These are phyloP conservation scores for Drosophila aff. DNA, from an alignment of 1,140 invertebrate genomes.

Conservation along the genomic window DNA sequence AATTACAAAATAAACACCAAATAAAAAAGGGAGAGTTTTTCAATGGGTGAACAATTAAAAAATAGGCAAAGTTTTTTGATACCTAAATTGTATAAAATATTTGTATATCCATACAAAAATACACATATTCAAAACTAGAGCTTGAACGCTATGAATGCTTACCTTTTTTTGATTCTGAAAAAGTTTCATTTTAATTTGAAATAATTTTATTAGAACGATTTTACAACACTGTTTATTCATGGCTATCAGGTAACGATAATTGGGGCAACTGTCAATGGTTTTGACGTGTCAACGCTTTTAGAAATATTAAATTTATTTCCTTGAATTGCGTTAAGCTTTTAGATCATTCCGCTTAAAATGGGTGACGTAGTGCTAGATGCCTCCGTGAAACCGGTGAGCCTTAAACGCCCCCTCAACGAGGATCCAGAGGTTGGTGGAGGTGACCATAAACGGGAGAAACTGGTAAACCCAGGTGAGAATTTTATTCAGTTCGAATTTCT, in stretches of 20 bases:
- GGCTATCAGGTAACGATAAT: not conserved
- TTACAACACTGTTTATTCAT: not conserved
- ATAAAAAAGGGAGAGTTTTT: slow-evolving; percentile 16
- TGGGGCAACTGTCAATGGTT: too few species aligned
- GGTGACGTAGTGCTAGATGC: slow-evolving; percentile 67
- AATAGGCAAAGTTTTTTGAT: not conserved
- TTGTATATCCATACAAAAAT: too few species aligned
- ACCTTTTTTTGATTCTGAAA: not conserved
- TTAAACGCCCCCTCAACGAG: slow-evolving; percentile 67
- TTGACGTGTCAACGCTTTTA: not conserved
- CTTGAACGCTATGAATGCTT: too few species aligned
- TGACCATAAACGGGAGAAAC: slow-evolving; percentile 20
- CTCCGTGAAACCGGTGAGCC: slow-evolving; percentile 49
- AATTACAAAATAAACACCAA: slow-evolving; percentile 54
- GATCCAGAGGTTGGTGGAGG: slow-evolving; percentile 72
- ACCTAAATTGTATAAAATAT: too few species aligned
- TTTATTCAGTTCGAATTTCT: not conserved
- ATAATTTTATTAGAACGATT: not conserved
- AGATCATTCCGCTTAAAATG: slow-evolving; percentile 37
- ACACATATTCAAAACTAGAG: too few species aligned
- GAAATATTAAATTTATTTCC: not conserved
- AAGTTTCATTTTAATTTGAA: not conserved
- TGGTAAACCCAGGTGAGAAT: slow-evolving; percentile 39
- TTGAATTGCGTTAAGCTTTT: not conserved
- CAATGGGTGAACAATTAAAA: not conserved